Evolutionary conservation across 2,113 vertebrate species (phyloP), one percentile per base, ranked within the genome.

Genomic region (Mus pahari): DNA sequence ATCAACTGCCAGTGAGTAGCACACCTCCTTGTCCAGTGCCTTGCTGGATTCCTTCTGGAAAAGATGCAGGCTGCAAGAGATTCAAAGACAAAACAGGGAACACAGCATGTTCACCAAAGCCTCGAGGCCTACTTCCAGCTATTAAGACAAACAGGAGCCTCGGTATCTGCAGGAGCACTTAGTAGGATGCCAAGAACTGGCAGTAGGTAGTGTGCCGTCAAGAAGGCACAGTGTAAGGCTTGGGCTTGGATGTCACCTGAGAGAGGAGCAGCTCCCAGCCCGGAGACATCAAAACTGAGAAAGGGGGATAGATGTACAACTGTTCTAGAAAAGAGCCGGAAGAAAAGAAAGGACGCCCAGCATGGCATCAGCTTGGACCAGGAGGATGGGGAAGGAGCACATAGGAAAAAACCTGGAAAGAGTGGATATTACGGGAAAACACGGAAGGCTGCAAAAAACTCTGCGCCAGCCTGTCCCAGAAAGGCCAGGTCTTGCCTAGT

Each of bases 381-480:
- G 42, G 45, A 68, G 42, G 55, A 24, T 36, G 4, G 12, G 22
- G n/a, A 50, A 14, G 22, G 31, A 66, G 19, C 28, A 20, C 33
- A 55, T 8, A 84, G 70, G 36, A 50, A 91, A 90, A 24, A 48
- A 24, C 13, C 13, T 36, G 31, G 45, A 70, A 70, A n/a, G 48
- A 55, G 68, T 0, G 31, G 58, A 64, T 33, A 7, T 33, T 0
- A 3, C 9, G 20, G 36, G 53, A 45, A 89, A 28, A 19, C 42
- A 39, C 22, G 5, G n/a, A 22, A 82, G 33, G 13, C 31, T 36
- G 1, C 1, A 0, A 58, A 0, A 7, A 24, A 28, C n/a, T 36
- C 45, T 55, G 7, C 5, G 0, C 36, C 39, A 68, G 75, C 12
- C 45, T 84, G 58, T 48, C 66, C 36, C 74, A 86, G 17, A 1